phyloP scores from a whole-genome alignment of 2,797 vertebrate species.

The Dallia pectoralis region DNA sequence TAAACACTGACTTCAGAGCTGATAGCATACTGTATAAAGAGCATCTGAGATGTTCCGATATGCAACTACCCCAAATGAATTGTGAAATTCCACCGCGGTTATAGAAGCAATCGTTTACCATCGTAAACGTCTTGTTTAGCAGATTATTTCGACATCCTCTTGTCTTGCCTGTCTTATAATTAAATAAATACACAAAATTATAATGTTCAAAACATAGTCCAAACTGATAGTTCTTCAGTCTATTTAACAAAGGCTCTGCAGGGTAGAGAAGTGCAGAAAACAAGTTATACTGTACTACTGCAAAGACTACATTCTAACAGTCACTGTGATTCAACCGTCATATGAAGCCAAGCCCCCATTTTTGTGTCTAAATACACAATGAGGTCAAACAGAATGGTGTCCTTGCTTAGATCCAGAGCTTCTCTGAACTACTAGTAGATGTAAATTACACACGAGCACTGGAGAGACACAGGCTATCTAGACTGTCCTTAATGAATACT shows the following conservation, averaged over 20 bases:
- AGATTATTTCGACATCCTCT: constrained; percentile 7
- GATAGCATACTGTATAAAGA: constrained; percentile 56
- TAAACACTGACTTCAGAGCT: constrained; percentile 64
- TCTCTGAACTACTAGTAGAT: constrained; percentile 43
- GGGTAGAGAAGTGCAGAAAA: constrained; percentile 60
- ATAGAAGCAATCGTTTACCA: no score
- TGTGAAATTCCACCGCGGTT: constrained; percentile 30
- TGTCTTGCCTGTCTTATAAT: no score
- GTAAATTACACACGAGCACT: constrained; percentile 40
- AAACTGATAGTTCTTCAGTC: constrained; percentile 44
- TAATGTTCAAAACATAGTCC: not conserved
- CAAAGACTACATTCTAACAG: constrained; percentile 59
- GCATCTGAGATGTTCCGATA: constrained; percentile 34
- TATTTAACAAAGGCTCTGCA: constrained; percentile 51
- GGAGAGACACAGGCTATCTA: constrained; percentile 19
- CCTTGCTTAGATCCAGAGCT: constrained; percentile 51
- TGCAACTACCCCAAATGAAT: constrained; percentile 35
- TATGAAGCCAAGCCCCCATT: constrained; percentile 40
- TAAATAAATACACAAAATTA: not conserved
- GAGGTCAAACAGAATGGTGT: constrained; percentile 31
- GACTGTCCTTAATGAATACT: constrained; percentile 25
- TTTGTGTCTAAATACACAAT: constrained; percentile 21
- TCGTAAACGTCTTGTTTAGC: not conserved
- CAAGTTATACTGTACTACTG: constrained; percentile 45
- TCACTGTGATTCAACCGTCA: constrained; percentile 53